Evolutionary conservation across 2,888 invertebrate species (phyloP).

Genomic region (Timema podura): DNA sequence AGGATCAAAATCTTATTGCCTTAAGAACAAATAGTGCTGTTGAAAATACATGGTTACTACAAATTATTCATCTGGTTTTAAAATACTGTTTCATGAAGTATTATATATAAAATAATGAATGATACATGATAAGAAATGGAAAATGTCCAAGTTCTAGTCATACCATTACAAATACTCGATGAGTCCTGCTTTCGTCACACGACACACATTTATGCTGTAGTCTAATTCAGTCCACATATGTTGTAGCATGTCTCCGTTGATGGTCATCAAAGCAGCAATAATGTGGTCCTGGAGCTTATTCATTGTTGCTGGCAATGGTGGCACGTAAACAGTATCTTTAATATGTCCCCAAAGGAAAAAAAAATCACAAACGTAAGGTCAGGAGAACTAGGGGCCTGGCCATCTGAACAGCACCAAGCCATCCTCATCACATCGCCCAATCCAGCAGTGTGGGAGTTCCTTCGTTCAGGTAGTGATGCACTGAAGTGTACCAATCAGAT

Average conservation of each 20-base stretch:
- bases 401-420: background rate
- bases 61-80: too few relatives aligned
- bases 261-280: background rate
- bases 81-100: too few relatives aligned
- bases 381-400: constrained; percentile 1
- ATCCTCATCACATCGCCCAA: background rate
- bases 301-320: background rate
- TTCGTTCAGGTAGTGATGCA: constrained; percentile 1
- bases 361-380: background rate
- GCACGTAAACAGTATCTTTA: background rate
- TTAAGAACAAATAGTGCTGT: too few relatives aligned
- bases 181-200: background rate
- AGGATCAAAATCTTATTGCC: too few relatives aligned
- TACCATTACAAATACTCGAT: background rate
- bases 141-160: background rate
- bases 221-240: background rate
- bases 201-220: background rate
- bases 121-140: background rate
- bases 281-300: background rate
- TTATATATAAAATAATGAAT: too few relatives aligned
- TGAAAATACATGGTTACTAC: too few relatives aligned
- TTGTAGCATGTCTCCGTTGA: constrained; percentile 9
- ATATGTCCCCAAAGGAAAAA: background rate
- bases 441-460: background rate
- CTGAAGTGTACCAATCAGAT: background rate